Evolutionary conservation across 1,140 invertebrate genomes (phyloP).

Genomic region (Ostrea edulis): DNA sequence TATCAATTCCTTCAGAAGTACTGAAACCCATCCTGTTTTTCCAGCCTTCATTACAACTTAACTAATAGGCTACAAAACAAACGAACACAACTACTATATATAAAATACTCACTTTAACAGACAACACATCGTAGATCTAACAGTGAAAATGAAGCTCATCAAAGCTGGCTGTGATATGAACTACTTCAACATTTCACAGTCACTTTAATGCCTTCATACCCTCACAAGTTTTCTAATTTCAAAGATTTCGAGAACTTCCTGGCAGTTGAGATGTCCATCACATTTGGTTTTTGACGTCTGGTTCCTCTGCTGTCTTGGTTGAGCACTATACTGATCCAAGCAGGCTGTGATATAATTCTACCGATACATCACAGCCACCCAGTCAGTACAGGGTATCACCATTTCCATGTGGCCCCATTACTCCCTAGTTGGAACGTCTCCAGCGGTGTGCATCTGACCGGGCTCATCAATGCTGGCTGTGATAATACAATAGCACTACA

Average conservation of each 20-base stretch:
- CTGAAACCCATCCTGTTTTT: too few relatives aligned
- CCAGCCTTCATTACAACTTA: too few relatives aligned
- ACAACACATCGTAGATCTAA: too few relatives aligned
- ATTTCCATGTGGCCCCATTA: background rate
- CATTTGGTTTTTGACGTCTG: background rate
- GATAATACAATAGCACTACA: constrained; percentile 87
- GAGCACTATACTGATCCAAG: constrained; percentile 75
- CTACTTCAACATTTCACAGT: constrained; percentile 67
- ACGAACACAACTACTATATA: too few relatives aligned
- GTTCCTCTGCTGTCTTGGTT: background rate
- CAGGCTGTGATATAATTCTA: constrained; percentile 77
- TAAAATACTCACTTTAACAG: too few relatives aligned
- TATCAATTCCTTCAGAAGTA: too few relatives aligned
- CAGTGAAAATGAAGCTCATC: constrained; percentile 56
- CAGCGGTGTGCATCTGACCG: constrained; percentile 68
- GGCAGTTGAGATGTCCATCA: too few relatives aligned
- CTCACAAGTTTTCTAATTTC: background rate
- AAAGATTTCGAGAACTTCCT: background rate
- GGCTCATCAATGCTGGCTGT: constrained; percentile 96
- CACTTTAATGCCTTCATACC: constrained; percentile 65
- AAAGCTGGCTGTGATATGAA: constrained; percentile 78
- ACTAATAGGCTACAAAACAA: too few relatives aligned
- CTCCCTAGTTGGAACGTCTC: background rate
- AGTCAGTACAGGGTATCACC: constrained; percentile 59
- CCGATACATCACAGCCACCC: constrained; percentile 74